These are phyloP conservation scores for Dreissena polymorpha DNA, from an alignment of 1,140 invertebrate species.

Conservation along the genomic window DNA sequence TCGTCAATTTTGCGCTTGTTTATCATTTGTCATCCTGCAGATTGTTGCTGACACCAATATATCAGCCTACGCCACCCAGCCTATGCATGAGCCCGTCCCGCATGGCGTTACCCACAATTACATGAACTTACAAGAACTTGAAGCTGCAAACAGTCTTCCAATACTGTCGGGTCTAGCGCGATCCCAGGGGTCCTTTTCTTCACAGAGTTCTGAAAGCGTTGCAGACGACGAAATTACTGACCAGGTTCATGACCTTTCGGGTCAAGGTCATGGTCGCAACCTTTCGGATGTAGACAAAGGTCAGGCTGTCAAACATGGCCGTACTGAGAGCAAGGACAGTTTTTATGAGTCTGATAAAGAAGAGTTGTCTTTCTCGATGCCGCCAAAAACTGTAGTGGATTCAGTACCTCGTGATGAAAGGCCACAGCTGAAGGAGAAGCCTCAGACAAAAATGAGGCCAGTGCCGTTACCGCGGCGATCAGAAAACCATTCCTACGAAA, in stretches of 20 bases:
- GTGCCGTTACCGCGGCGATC: conserved; percentile 59
- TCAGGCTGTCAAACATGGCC: conserved; percentile 10
- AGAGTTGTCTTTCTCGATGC: conserved; percentile 35
- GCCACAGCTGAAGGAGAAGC: conserved; percentile 17
- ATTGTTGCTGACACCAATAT: conserved; percentile 1
- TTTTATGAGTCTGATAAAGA: conserved; percentile 76
- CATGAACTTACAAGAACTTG: conserved; percentile 48
- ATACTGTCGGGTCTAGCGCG: not conserved
- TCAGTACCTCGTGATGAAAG: conserved; percentile 20
- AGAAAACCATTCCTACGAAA: conserved; percentile 60
- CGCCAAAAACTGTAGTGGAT: not conserved
- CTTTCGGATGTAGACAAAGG: conserved; percentile 12
- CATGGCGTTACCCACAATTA: conserved; percentile 41
- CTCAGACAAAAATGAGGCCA: conserved; percentile 47
- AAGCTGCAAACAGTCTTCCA: conserved; percentile 50
- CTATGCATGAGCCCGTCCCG: conserved; percentile 43
- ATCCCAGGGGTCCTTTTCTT: conserved; percentile 24
- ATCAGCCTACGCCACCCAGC: conserved; percentile 13
- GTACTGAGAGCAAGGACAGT: conserved; percentile 62
- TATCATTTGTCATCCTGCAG: not conserved
- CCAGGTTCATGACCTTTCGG: no score
- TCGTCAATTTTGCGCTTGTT: not conserved
- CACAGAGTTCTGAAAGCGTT: conserved; percentile 51
- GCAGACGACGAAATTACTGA: conserved; percentile 1
- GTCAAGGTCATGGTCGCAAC: not conserved